Base-by-base conservation (phyloP, 2,113 vertebrate species). In the Chelonoidis abingdonii region DNA sequence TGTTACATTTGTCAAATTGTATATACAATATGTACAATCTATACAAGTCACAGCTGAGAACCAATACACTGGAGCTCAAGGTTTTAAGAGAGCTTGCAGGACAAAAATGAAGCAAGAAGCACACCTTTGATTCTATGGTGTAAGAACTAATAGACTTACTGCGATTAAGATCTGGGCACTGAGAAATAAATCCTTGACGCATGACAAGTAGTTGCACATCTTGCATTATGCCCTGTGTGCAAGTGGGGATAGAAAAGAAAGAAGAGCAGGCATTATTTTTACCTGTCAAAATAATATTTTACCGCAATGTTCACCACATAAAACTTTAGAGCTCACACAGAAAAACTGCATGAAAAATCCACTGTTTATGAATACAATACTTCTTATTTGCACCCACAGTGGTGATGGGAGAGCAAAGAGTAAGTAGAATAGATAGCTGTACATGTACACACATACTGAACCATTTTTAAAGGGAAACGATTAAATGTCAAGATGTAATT, bases 111-210 rank as follows among this genome's bases (percentile, higher is more conserved):
- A 93, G 53, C 80, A 96, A 84, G 88, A 95, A 95, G 6, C 29
- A 96, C 47, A 96, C 10, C 52, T 94, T 92, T 91, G 41, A 92
- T 96, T 94, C 96, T 65, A 94, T 4, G 27, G 78, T 38, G 8
- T 6, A 95, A 96, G 84, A 98, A 96, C 90, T 86, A 97, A 93
- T 27, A 92, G 89, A 99, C 99, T 99, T 98, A 99, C 99, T 99
- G 97, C 99, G 99, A 98, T 99, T 99, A 85, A 99, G 99, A 98
- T 99, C 99, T 83, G 99, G 99, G 96, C 99, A 99, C 96, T 99
- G 99, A 83, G 98, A 99, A 97, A 99, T 99, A 98, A 99, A 99
- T 97, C 99, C 99, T 98, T 99, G 99, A 88, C 99, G 99, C 99
- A 99, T 99, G 96, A 99, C 98, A 97, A 99, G 98, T 94, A 99